These are phyloP conservation scores for Apus apus DNA, from an alignment of 2,113 vertebrate species.

Conservation along the genomic window DNA sequence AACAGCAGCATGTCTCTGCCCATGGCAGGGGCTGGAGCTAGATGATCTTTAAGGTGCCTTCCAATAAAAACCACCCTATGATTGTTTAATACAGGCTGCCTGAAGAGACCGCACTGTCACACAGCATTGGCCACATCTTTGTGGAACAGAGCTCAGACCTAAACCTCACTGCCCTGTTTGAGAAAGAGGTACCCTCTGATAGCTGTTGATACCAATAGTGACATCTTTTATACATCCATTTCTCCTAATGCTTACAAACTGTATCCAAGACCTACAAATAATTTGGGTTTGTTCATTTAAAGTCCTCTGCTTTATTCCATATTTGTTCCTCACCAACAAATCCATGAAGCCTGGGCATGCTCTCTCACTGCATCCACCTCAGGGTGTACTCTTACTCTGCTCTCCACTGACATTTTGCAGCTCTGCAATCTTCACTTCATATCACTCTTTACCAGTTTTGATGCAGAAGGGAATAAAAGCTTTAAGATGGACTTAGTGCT, in stretches of 20 bases:
- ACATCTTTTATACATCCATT: not conserved
- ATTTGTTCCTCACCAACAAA: not conserved
- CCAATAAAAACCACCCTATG: no score
- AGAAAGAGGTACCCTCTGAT: not conserved
- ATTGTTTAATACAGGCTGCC: not conserved
- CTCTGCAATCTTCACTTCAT: not conserved
- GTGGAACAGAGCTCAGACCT: not conserved
- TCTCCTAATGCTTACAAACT: not conserved
- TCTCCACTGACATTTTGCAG: not conserved
- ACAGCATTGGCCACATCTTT: rapidly evolving
- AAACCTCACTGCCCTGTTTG: not conserved
- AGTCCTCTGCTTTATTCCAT: not conserved
- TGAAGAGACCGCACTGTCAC: not conserved
- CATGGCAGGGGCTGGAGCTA: no score
- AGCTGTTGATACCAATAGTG: not conserved
- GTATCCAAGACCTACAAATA: not conserved
- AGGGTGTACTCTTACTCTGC: not conserved
- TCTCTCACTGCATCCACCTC: not conserved
- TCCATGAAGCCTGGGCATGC: not conserved
- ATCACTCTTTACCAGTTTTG: not conserved
- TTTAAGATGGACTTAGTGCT: not conserved
- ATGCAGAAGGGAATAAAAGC: not conserved
- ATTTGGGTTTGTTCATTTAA: not conserved
- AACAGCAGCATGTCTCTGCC: not conserved
- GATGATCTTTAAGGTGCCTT: no score